Evolutionary conservation across 2,113 vertebrate species (phyloP).

Genomic region (Crotalus horridus): DNA sequence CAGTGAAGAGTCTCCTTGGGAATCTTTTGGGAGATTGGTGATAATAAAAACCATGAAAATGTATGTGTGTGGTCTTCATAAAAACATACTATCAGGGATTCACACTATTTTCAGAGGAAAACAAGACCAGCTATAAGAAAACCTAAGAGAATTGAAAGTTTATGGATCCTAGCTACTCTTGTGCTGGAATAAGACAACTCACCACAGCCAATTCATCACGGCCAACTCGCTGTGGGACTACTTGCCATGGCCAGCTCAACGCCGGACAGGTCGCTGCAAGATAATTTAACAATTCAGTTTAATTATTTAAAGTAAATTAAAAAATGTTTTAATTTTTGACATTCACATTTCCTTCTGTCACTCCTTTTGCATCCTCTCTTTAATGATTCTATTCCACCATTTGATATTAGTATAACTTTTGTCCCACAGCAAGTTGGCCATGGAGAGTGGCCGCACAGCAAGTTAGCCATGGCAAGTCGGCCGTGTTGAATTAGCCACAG

Average conservation of each 20-base stretch:
- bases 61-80: background rate
- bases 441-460: too few species aligned
- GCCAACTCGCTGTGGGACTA: background rate
- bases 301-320: background rate
- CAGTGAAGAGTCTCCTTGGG: background rate
- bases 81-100: background rate
- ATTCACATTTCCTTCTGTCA: background rate
- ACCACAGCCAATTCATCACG: background rate
- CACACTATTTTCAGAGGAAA: constrained; percentile 15
- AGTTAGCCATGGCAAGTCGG: background rate
- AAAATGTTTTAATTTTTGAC: background rate
- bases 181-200: background rate
- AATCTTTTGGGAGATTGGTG: background rate
- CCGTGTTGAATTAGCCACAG: background rate
- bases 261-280: background rate
- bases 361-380: background rate
- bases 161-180: background rate
- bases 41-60: background rate
- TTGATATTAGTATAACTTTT: background rate
- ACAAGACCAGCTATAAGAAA: background rate
- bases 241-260: background rate
- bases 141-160: constrained; percentile 24
- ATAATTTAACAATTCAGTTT: background rate
- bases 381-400: background rate
- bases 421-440: too few species aligned